Conservation (phyloP, 2,888 invertebrate species). For the Yponomeuta malinellus region DNA sequence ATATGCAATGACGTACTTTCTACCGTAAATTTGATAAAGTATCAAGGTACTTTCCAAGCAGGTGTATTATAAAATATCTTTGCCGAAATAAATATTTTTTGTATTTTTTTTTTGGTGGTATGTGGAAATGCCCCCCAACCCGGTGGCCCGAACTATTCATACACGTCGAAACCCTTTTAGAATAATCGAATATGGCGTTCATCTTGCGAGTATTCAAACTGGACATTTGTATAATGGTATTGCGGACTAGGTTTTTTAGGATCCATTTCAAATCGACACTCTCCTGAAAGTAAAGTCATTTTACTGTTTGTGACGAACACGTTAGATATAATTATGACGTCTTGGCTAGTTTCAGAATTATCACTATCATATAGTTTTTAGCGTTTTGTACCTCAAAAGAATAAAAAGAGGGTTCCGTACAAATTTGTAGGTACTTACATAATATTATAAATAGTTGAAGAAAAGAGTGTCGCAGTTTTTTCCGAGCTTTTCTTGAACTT, state of each 20-base stretch:
- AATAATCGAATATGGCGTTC: constrained; percentile 61
- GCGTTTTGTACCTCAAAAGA: neutral
- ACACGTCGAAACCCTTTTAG: constrained; percentile 57
- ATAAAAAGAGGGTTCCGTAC: too few species aligned
- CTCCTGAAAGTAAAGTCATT: neutral
- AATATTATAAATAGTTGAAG: too few species aligned
- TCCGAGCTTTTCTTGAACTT: too few species aligned
- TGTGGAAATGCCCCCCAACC: constrained; percentile 37
- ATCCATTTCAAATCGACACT: constrained; percentile 2
- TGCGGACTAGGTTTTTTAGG: constrained; percentile 30
- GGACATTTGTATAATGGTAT: constrained; percentile 52
- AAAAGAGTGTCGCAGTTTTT: too few species aligned
- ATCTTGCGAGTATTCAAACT: constrained; percentile 46
- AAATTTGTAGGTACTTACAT: too few species aligned
- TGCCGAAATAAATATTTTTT: too few species aligned
- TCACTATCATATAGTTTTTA: neutral
- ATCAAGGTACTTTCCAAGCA: too few species aligned
- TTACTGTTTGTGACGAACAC: neutral
- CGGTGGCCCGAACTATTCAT: constrained; percentile 46
- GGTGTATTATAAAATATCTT: too few species aligned
- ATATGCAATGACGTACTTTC: too few species aligned
- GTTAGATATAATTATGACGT: too few species aligned
- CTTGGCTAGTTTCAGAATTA: too few species aligned
- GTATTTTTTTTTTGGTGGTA: neutral
- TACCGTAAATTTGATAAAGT: too few species aligned